Base-by-base conservation (phyloP, 2,113 vertebrate species). In the Chloropsis hardwickii region DNA sequence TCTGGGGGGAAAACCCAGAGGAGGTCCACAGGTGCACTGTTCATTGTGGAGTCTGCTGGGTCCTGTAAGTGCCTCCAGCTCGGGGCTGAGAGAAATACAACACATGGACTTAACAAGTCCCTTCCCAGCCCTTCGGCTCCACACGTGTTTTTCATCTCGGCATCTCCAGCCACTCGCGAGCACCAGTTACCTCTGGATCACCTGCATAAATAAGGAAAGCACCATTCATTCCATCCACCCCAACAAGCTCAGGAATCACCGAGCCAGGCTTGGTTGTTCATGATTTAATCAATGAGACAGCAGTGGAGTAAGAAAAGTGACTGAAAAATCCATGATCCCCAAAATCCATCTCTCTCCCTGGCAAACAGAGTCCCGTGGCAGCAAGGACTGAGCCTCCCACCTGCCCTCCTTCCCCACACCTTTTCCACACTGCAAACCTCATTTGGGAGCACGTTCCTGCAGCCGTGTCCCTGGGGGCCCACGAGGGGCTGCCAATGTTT, bases 301-400 rank as follows among this genome's bases (percentile, higher is more conserved):
- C 21, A 29, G 16, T 8, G 23, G 39, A 2, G 2, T 29, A 58
- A 64, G 27, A 74, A 92, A 93, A 76, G 21, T 2, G n/a, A 65
- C 62, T 58, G 20, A 62, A 83, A 65, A 69, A 47, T 31, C 73
- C 73, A 42, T 19, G 48, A 47, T 40, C 15, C 44, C 48, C 21
- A 29, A 45, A 15, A 71, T 25, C 5, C 2, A n/a, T 35, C 29
- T 83, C 53, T 83, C 23, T 22, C 7, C 29, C 25, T 65, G 0
- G 1, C 82, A 45, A 45, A 33, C 1, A 0, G 27, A 0, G 6
- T 57, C 44, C 17, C 0, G 0, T 1, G 0, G 18, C 69, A 81
- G 69, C 54, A 3, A 2, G 24, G 27, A 51, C 56, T 12, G 53
- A 87, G 53, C 42, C 81, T 69, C 54, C 57, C 70, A 65, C 42